phyloP scores from a whole-genome alignment of 1,140 invertebrate species.

The Caligus rogercresseyi region DNA sequence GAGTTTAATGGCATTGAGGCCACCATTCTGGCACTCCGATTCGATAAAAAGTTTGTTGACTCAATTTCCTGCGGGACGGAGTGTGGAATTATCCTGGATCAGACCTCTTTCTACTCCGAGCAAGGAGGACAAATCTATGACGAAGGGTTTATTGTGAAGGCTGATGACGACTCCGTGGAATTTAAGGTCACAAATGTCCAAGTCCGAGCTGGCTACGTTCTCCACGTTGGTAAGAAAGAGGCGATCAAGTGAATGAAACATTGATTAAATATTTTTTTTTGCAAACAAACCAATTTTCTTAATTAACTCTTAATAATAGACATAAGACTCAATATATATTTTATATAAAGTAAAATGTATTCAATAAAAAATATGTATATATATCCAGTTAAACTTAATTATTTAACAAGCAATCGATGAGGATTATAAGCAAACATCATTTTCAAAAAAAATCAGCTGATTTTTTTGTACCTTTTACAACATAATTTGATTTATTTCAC shows the following conservation, averaged over 20 bases:
- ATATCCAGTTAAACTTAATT: too few species aligned
- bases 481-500: too few species aligned
- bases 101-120: constrained; percentile 86
- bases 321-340: too few species aligned
- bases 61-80: constrained; percentile 62
- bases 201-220: constrained; percentile 82
- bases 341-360: too few species aligned
- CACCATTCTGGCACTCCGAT: constrained; percentile 41
- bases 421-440: too few species aligned
- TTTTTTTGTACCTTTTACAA: too few species aligned
- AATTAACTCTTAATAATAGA: too few species aligned
- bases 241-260: background rate
- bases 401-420: too few species aligned
- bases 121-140: constrained; percentile 97
- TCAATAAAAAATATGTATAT: too few species aligned
- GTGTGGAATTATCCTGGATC: constrained; percentile 79
- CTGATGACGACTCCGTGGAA: constrained; percentile 47
- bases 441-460: too few species aligned
- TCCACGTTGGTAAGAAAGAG: constrained; percentile 60
- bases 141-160: constrained; percentile 65
- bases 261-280: background rate
- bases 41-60: constrained; percentile 68
- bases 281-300: too few species aligned
- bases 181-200: constrained; percentile 87
- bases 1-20: constrained; percentile 34